Conservation (phyloP, 2,113 vertebrate species). For the Arenaria interpres region DNA sequence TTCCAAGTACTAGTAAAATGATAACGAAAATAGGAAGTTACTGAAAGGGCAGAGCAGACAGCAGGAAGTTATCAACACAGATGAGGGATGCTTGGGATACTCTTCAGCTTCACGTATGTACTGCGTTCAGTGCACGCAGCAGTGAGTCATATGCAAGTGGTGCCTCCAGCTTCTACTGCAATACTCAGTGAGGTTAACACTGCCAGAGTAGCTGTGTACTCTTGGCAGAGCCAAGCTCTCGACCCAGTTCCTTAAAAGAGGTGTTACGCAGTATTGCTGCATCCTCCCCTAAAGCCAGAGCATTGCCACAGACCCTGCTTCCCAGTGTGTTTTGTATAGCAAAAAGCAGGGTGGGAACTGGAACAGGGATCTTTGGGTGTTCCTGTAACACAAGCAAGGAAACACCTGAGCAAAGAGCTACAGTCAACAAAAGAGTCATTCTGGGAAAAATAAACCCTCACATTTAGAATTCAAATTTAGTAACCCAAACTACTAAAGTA, state of each 20-base stretch:
- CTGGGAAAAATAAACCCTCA: neutral
- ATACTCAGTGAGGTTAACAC: neutral
- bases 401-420: neutral
- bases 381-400: neutral
- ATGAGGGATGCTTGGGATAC: neutral
- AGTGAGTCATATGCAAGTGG: neutral
- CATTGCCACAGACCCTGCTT: neutral
- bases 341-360: neutral
- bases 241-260: neutral
- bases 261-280: neutral
- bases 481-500: neutral
- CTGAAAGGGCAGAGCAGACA: neutral
- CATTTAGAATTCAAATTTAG: neutral
- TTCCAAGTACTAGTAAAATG: neutral
- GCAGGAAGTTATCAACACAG: neutral
- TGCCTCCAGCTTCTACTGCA: neutral
- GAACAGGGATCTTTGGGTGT: neutral
- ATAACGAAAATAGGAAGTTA: neutral
- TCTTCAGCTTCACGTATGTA: accelerated
- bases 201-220: neutral
- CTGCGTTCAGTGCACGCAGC: neutral
- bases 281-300: neutral
- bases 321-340: neutral
- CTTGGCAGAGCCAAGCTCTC: neutral
- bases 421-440: neutral